Conservation (phyloP, 2,797 vertebrate species). For the Pseudochirops corinnae region DNA sequence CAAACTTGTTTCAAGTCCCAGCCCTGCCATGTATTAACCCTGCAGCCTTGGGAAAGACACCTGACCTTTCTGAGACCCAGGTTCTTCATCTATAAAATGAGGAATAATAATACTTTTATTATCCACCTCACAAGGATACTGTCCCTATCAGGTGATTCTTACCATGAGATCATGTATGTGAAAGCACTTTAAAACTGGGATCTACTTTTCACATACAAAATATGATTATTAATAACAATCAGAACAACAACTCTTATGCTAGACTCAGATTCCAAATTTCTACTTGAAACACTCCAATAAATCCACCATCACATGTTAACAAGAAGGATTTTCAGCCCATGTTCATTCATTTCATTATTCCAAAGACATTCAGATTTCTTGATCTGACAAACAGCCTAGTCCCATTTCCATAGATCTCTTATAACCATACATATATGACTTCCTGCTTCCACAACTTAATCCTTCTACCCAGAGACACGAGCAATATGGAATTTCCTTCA, state of each 20-base stretch:
- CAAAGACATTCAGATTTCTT: conserved; percentile 65
- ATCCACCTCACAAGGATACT: not conserved
- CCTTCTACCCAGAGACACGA: conserved; percentile 2
- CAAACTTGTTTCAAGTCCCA: not conserved
- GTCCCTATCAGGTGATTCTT: not conserved
- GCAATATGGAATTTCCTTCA: conserved; percentile 32
- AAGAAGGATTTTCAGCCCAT: not conserved
- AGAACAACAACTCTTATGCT: conserved; percentile 5
- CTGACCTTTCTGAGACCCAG: not conserved
- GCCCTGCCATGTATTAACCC: not conserved
- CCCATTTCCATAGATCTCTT: conserved; percentile 56
- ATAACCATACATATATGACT: conserved; percentile 38
- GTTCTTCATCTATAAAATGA: not conserved
- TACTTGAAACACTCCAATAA: not conserved
- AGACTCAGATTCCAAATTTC: conserved; percentile 26
- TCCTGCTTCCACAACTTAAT: not conserved
- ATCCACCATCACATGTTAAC: not conserved
- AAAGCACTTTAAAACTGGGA: not conserved
- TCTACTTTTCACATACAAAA: not conserved
- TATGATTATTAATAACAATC: conserved; percentile 1
- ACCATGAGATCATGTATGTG: not conserved
- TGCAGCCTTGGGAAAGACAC: not conserved
- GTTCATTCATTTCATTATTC: conserved; percentile 1
- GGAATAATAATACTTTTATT: not conserved
- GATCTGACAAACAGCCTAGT: conserved; percentile 62